A percentile compares a stretch with the other conserved stretches of the same genome.
These are phyloP conservation scores for Ypsolopha scabrella DNA, from an alignment of 2,888 invertebrate species.

Conservation along the genomic window DNA sequence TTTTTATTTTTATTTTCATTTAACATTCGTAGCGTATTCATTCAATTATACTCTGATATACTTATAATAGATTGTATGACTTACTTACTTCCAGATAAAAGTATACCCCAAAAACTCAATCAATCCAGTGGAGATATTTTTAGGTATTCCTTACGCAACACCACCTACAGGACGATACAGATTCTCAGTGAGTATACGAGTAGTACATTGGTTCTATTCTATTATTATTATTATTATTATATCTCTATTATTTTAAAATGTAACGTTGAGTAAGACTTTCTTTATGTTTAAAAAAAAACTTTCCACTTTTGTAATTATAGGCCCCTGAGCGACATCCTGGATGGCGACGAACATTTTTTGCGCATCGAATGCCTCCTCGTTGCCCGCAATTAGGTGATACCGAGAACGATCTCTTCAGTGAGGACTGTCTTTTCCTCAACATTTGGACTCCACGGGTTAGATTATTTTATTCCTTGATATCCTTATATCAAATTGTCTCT, in stretches of 20 bases:
- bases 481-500: background rate
- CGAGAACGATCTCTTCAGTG: constrained; percentile 52
- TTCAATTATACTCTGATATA: too few relatives aligned
- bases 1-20: background rate
- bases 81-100: constrained; percentile 68
- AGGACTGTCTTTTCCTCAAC: constrained; percentile 92
- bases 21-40: background rate
- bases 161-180: constrained; percentile 80
- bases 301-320: constrained; percentile 34
- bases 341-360: constrained; percentile 78
- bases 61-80: background rate
- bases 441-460: constrained; percentile 87
- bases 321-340: constrained; percentile 78
- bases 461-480: constrained; percentile 1
- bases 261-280: too few relatives aligned
- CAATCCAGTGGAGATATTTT: constrained; percentile 75
- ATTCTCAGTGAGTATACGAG: constrained; percentile 73
- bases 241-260: too few relatives aligned
- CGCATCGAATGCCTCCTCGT: constrained; percentile 76
- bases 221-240: too few relatives aligned
- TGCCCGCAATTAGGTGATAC: constrained; percentile 71
- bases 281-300: too few relatives aligned
- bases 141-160: constrained; percentile 85
- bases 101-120: constrained; percentile 73
- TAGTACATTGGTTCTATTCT: background rate